Conservation (phyloP, 2,888 invertebrate genomes). For the Perizoma affinitatum region DNA sequence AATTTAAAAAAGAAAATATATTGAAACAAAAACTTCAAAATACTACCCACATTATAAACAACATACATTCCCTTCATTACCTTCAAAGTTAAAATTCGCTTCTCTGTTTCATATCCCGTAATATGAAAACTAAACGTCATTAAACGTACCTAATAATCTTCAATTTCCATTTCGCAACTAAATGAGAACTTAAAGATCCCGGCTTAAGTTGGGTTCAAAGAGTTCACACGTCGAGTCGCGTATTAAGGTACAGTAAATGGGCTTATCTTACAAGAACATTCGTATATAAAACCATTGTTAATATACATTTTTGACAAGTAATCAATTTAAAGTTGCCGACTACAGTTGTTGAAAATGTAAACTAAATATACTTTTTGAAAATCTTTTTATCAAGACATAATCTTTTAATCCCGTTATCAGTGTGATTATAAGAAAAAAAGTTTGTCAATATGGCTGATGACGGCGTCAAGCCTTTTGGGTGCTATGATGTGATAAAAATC, state of each 20-base stretch:
- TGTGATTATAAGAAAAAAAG: no score
- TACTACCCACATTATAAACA: neutral
- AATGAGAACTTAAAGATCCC: conserved; percentile 17
- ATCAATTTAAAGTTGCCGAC: no score
- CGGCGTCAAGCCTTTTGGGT: no score
- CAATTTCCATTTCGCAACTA: conserved; percentile 22
- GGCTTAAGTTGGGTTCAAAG: conserved; percentile 21
- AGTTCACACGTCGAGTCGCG: conserved; percentile 58
- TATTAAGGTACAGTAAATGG: conserved; percentile 63
- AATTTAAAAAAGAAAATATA: no score
- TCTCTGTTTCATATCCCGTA: conserved; percentile 2
- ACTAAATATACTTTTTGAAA: no score
- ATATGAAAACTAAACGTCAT: conserved; percentile 15
- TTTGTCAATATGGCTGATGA: no score
- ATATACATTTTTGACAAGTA: no score
- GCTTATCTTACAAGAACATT: conserved; percentile 74
- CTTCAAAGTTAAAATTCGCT: conserved; percentile 10
- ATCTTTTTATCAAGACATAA: no score
- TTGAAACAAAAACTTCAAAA: no score
- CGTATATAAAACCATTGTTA: conserved; percentile 41
- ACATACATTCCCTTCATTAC: conserved; percentile 9
- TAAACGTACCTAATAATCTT: conserved; percentile 20
- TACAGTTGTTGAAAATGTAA: no score
- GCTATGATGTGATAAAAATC: no score
- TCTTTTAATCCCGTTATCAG: no score